Evolutionary conservation across 2,888 invertebrate genomes (phyloP).

Genomic region (Chrysopilus asiliformis): DNA sequence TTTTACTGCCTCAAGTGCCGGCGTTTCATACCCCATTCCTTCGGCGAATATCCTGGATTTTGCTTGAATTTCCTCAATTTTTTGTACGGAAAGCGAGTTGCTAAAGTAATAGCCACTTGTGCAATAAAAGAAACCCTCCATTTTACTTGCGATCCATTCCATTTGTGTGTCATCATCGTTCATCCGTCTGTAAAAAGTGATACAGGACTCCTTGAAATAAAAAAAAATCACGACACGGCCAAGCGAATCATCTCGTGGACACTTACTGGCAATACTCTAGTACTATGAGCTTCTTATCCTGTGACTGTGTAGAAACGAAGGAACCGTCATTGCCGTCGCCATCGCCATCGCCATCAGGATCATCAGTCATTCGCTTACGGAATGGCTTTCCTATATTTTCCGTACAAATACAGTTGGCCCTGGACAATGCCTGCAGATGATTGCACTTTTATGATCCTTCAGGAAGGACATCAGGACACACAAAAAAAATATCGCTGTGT

Average conservation of each 20-base stretch:
- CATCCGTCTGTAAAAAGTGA: conserved; percentile 7
- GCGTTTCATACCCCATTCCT: too few relatives aligned
- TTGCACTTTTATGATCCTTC: conserved; percentile 20
- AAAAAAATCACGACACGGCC: conserved; percentile 1
- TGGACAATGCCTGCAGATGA: conserved; percentile 19
- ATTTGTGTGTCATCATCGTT: too few relatives aligned
- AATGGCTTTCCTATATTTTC: conserved; percentile 5
- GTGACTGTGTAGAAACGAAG: too few relatives aligned
- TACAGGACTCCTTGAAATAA: conserved; percentile 7
- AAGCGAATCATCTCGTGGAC: too few relatives aligned
- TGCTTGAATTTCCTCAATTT: too few relatives aligned
- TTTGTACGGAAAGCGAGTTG: conserved; percentile 4
- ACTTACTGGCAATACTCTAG: too few relatives aligned
- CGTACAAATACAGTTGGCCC: conserved; percentile 6
- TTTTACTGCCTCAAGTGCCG: too few relatives aligned
- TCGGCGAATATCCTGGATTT: too few relatives aligned
- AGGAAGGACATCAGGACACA: conserved; percentile 8
- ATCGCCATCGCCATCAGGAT: conserved; percentile 1
- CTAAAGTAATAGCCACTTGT: conserved; percentile 8
- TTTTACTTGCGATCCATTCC: too few relatives aligned
- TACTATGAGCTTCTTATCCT: too few relatives aligned
- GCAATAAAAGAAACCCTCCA: conserved; percentile 9
- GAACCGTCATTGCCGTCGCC: not conserved
- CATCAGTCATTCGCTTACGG: conserved; percentile 4
- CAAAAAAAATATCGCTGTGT: conserved; percentile 3